Conservation (phyloP, 2,113 vertebrate species). For the Corydoras sp. region DNA sequence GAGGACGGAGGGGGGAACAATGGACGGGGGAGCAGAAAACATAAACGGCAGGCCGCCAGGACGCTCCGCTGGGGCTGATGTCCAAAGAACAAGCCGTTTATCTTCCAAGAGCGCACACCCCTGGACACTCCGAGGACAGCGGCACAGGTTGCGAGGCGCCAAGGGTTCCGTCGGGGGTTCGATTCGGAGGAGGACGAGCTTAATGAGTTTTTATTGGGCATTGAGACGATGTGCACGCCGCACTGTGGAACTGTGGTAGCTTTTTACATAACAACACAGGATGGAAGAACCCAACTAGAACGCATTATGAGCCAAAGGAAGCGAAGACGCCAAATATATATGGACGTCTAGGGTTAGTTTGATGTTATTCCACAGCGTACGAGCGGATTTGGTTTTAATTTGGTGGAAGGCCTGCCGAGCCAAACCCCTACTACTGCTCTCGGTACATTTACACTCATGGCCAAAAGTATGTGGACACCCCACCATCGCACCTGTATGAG, state of each 20-base stretch:
- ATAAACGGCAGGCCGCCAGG: slow-evolving; percentile 1
- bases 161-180: not conserved
- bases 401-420: no score
- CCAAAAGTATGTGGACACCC: no score
- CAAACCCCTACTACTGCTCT: no score
- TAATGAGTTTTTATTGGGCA: slow-evolving; percentile 31
- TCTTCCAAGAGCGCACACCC: slow-evolving; percentile 34
- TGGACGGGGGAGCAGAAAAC: slow-evolving; percentile 11
- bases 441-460: no score
- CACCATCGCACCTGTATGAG: no score
- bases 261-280: slow-evolving; percentile 10
- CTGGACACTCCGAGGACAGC: not conserved
- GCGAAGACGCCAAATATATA: no score
- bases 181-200: not conserved
- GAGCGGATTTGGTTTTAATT: no score
- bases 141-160: slow-evolving; percentile 18
- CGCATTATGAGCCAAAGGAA: not conserved
- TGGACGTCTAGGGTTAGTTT: no score
- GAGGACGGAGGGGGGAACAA: slow-evolving; percentile 38
- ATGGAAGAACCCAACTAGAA: not conserved
- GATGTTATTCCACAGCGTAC: no score
- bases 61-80: slow-evolving; percentile 15
- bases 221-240: not conserved
- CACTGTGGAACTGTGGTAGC: not conserved
- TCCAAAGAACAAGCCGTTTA: slow-evolving; percentile 20